phyloP scores from a whole-genome alignment of 2,888 invertebrate genomes.

The Tipula lateralis region DNA sequence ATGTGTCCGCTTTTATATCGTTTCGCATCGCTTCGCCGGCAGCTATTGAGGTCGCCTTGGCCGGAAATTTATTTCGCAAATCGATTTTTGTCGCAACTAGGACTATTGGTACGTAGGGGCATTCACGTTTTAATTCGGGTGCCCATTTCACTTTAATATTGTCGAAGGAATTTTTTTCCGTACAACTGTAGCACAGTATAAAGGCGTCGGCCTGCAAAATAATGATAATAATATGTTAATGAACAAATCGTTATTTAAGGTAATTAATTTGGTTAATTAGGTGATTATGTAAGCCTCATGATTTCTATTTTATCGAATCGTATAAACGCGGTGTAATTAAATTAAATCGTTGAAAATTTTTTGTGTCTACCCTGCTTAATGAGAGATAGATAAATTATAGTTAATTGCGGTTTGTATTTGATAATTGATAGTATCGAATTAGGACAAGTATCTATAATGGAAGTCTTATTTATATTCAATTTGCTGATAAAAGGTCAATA shows the following conservation, averaged over 20 bases:
- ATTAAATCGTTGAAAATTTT: neutral
- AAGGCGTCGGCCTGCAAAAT: constrained; percentile 30
- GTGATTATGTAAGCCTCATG: neutral
- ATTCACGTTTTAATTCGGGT: constrained; percentile 30
- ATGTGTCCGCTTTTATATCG: constrained; percentile 29
- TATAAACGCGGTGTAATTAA: neutral
- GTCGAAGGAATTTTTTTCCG: constrained; percentile 30
- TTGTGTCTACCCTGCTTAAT: neutral
- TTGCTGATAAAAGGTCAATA: no score
- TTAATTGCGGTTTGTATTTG: no score
- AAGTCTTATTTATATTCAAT: no score
- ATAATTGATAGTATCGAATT: no score
- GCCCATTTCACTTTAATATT: constrained; percentile 32
- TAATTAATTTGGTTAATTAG: neutral
- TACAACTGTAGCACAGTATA: constrained; percentile 32
- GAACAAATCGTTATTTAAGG: neutral
- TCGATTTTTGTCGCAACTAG: constrained; percentile 32
- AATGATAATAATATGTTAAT: no score
- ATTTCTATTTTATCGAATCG: neutral
- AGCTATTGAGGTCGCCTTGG: neutral
- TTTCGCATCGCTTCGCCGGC: constrained; percentile 28
- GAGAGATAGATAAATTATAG: neutral
- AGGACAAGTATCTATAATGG: no score
- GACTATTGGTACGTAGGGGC: constrained; percentile 24
- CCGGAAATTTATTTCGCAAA: constrained; percentile 20